A percentile compares a stretch with the other conserved stretches of the same genome.
phyloP scores from a whole-genome alignment of 2,797 vertebrate genomes.

The Salmo trutta region DNA sequence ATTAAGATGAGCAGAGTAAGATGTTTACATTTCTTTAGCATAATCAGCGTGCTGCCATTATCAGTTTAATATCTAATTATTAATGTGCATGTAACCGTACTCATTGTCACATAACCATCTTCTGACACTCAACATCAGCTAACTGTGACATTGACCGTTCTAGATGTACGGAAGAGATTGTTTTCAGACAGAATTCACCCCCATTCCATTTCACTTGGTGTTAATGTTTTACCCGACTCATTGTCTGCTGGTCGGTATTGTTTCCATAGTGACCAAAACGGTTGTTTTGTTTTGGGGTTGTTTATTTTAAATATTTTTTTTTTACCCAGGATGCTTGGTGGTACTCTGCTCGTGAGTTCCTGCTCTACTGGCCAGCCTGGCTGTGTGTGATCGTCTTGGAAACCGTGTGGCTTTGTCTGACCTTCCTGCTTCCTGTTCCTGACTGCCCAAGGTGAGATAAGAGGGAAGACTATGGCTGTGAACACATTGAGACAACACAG shows the following conservation, averaged over 20 bases:
- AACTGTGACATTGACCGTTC: too few relatives aligned
- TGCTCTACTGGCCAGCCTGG: slow-evolving; percentile 92
- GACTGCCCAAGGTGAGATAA: slow-evolving; percentile 87
- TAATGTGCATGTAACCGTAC: too few relatives aligned
- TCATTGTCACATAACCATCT: too few relatives aligned
- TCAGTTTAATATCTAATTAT: too few relatives aligned
- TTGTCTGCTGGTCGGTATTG: not conserved
- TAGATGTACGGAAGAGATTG: not conserved
- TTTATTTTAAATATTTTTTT: not conserved
- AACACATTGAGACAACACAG: too few relatives aligned
- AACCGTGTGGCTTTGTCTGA: slow-evolving; percentile 85
- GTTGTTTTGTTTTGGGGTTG: not conserved
- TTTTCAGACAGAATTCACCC: not conserved
- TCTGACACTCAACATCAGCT: too few relatives aligned
- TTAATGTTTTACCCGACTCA: too few relatives aligned
- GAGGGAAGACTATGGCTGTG: not conserved
- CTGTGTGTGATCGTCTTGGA: slow-evolving; percentile 83
- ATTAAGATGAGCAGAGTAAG: too few relatives aligned
- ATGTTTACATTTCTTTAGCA: too few relatives aligned
- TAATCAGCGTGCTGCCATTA: too few relatives aligned
- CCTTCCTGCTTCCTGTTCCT: slow-evolving; percentile 91
- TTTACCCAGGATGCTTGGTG: slow-evolving; percentile 71
- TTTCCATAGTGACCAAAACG: not conserved
- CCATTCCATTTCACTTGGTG: not conserved
- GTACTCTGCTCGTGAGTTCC: slow-evolving; percentile 75